phyloP scores from a whole-genome alignment of 2,888 invertebrate species.

The Erynnis tages region DNA sequence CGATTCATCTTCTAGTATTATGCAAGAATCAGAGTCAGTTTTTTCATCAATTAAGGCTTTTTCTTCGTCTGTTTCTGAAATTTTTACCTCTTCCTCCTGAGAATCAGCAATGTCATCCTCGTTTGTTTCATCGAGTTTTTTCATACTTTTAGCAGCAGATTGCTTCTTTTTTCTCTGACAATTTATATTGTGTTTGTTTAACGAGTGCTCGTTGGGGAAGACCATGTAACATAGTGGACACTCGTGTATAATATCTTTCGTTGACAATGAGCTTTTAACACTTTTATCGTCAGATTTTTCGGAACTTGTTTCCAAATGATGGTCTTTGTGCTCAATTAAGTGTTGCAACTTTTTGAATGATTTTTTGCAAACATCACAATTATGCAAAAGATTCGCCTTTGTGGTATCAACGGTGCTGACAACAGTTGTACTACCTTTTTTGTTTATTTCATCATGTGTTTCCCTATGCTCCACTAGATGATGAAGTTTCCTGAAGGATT shows the following conservation, averaged over 20 bases:
- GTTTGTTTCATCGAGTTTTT: slow-evolving; percentile 35
- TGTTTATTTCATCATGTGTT: slow-evolving; percentile 70
- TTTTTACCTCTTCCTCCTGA: slow-evolving; percentile 18
- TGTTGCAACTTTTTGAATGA: slow-evolving; percentile 70
- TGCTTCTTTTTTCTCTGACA: slow-evolving; percentile 71
- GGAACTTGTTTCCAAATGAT: slow-evolving; percentile 64
- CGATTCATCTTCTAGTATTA: slow-evolving; percentile 8
- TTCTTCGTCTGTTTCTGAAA: slow-evolving; percentile 30
- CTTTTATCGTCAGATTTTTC: slow-evolving; percentile 74
- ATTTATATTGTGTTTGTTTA: slow-evolving; percentile 65
- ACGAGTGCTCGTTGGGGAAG: slow-evolving; percentile 75
- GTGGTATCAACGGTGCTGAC: slow-evolving; percentile 44
- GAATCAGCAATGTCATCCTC: slow-evolving; percentile 28
- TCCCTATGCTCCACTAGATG: slow-evolving; percentile 77
- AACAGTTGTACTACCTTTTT: slow-evolving; percentile 49
- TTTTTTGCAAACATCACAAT: slow-evolving; percentile 72
- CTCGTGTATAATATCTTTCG: slow-evolving; percentile 77
- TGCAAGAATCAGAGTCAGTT: neutral
- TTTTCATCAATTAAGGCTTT: slow-evolving; percentile 21
- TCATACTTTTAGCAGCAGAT: slow-evolving; percentile 45
- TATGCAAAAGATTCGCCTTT: slow-evolving; percentile 44
- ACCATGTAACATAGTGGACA: slow-evolving; percentile 79
- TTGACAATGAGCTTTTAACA: slow-evolving; percentile 65
- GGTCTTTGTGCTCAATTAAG: slow-evolving; percentile 73
- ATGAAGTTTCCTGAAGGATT: slow-evolving; percentile 75